These are phyloP conservation scores for Ooceraea biroi DNA, from an alignment of 1,140 invertebrate genomes.

Conservation along the genomic window DNA sequence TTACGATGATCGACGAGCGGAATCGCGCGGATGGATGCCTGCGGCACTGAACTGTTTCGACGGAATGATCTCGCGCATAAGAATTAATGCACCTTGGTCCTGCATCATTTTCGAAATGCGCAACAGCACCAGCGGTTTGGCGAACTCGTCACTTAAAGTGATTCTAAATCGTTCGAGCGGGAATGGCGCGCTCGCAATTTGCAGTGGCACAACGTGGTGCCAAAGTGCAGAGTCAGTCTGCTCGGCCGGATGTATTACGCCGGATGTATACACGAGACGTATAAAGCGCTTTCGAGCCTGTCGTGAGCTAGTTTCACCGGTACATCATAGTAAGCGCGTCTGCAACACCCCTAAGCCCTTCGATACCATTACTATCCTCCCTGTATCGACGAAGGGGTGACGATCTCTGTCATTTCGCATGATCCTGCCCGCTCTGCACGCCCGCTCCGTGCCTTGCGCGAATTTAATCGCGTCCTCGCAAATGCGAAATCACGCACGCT, in stretches of 20 bases:
- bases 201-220: conserved; percentile 39
- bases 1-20: neutral
- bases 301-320: conserved; percentile 27
- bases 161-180: conserved; percentile 9
- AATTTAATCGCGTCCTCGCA: conserved; percentile 19
- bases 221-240: conserved; percentile 32
- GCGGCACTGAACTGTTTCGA: too few species aligned
- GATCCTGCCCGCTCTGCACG: too few species aligned
- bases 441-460: too few species aligned
- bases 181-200: conserved; percentile 47
- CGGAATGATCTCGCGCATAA: too few species aligned
- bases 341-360: conserved; percentile 28
- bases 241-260: too few species aligned
- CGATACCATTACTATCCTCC: conserved; percentile 18
- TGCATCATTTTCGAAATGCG: too few species aligned
- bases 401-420: conserved; percentile 16
- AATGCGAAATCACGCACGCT: neutral
- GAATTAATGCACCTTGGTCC: too few species aligned
- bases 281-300: conserved; percentile 42
- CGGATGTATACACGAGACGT: neutral
- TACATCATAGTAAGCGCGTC: conserved; percentile 8
- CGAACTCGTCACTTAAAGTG: conserved; percentile 46
- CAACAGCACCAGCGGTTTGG: too few species aligned
- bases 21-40: neutral
- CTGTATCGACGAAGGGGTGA: conserved; percentile 27